Evolutionary conservation across 2,797 vertebrate genomes (phyloP).

Genomic region (Rhinatrema bivittatum): DNA sequence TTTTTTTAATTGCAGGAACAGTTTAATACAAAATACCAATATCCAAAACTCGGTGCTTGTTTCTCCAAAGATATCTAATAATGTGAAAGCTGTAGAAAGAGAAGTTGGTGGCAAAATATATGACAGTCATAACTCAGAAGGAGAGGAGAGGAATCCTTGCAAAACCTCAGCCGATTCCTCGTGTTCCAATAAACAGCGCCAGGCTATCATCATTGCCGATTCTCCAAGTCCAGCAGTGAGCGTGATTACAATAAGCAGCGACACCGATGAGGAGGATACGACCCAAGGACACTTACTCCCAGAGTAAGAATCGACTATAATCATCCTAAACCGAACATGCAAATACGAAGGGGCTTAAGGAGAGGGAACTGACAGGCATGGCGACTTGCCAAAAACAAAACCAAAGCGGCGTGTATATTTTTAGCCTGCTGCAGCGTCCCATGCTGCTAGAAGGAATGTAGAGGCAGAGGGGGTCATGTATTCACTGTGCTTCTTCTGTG

Average conservation of each 20-base stretch:
- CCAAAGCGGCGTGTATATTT: too few species aligned
- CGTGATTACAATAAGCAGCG: constrained; percentile 94
- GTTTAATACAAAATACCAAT: constrained; percentile 75
- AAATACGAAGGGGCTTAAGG: too few species aligned
- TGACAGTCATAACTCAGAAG: constrained; percentile 54
- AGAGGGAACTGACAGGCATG: too few species aligned
- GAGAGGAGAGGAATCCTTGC: constrained; percentile 59
- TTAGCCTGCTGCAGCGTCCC: too few species aligned
- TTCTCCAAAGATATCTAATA: constrained; percentile 85
- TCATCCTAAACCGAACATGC: too few species aligned
- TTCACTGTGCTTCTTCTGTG: too few species aligned
- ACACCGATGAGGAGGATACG: constrained; percentile 77
- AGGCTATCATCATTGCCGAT: constrained; percentile 76
- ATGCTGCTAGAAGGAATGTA: too few species aligned
- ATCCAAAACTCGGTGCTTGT: constrained; percentile 78
- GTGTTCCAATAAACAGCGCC: constrained; percentile 69
- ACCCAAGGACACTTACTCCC: constrained; percentile 67
- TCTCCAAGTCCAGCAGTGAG: constrained; percentile 84
- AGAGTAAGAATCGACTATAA: constrained; percentile 87
- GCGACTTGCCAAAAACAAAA: too few species aligned
- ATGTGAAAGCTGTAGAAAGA: constrained; percentile 72
- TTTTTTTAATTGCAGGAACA: constrained; percentile 59
- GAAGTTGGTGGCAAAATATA: constrained; percentile 60
- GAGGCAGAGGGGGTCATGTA: too few species aligned
- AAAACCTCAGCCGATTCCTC: constrained; percentile 54